These are phyloP conservation scores for Rhynchomys soricoides DNA, from an alignment of 2,113 vertebrate genomes.

Conservation along the genomic window DNA sequence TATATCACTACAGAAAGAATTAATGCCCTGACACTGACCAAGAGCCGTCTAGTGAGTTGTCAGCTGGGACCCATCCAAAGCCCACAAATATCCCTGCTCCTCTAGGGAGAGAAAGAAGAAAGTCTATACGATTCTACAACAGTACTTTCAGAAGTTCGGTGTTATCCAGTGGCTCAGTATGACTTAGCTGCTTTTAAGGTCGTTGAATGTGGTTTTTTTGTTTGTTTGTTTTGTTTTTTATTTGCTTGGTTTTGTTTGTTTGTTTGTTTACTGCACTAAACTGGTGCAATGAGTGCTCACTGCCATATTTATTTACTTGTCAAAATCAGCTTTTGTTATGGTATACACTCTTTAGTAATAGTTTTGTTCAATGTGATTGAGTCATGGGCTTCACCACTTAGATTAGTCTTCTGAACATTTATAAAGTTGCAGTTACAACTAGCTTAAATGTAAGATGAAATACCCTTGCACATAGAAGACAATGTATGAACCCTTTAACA, in stretches of 20 bases:
- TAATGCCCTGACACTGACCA: background rate
- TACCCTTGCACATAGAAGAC: background rate
- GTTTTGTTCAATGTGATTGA: background rate
- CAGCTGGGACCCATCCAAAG: no score
- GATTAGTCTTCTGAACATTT: background rate
- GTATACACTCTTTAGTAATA: background rate
- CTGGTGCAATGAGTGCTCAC: background rate
- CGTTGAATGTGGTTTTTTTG: background rate
- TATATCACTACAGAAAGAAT: background rate
- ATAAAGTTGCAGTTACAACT: background rate
- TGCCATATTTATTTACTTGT: background rate
- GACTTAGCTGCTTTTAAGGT: background rate
- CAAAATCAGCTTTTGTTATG: constrained; percentile 9
- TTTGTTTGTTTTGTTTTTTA: no score
- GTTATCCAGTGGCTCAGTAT: background rate
- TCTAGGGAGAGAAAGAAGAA: background rate
- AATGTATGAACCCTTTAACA: constrained; percentile 18
- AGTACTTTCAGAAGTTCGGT: background rate
- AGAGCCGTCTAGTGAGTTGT: background rate
- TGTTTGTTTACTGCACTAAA: background rate
- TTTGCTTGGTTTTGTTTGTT: background rate
- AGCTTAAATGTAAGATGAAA: constrained; percentile 33
- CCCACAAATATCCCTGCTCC: background rate
- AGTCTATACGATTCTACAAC: background rate
- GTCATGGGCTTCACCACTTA: background rate